Conservation (phyloP, 1,140 invertebrate genomes). For the Dreissena rostriformis region DNA sequence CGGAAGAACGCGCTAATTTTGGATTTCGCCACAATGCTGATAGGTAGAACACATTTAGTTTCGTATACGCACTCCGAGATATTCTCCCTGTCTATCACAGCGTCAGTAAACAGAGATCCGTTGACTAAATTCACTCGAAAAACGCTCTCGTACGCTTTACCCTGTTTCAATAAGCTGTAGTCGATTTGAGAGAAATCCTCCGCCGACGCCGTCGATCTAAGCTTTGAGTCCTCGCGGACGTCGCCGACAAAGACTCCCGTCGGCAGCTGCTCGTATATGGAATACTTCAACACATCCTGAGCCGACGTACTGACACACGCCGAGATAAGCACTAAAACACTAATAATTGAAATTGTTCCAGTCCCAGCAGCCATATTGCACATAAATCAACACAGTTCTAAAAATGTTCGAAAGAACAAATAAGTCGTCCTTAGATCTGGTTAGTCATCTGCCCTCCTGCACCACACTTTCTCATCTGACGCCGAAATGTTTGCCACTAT, state of each 20-base stretch:
- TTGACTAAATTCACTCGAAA: slow-evolving; percentile 58
- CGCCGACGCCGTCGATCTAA: slow-evolving; percentile 24
- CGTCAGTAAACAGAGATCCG: slow-evolving; percentile 58
- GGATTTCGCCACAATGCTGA: slow-evolving; percentile 67
- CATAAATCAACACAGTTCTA: background rate
- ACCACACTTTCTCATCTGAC: background rate
- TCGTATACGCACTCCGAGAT: slow-evolving; percentile 61
- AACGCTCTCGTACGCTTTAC: slow-evolving; percentile 51
- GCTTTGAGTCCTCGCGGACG: slow-evolving; percentile 65
- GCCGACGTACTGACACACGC: slow-evolving; percentile 16
- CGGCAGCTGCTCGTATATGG: slow-evolving; percentile 37
- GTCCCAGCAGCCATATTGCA: background rate
- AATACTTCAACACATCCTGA: slow-evolving; percentile 45
- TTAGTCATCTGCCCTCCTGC: slow-evolving; percentile 3
- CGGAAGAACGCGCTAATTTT: slow-evolving; percentile 67
- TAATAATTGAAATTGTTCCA: background rate
- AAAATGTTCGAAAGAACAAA: background rate
- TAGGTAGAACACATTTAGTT: slow-evolving; percentile 60
- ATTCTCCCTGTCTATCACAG: slow-evolving; percentile 59
- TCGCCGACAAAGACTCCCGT: slow-evolving; percentile 60
- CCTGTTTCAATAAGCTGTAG: slow-evolving; percentile 58
- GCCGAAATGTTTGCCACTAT: background rate
- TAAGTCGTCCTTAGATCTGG: background rate
- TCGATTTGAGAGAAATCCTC: slow-evolving; percentile 55
- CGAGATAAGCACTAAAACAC: slow-evolving; percentile 23